phyloP scores from a whole-genome alignment of 2,888 invertebrate genomes.

The Lasioglossum vierecki region DNA sequence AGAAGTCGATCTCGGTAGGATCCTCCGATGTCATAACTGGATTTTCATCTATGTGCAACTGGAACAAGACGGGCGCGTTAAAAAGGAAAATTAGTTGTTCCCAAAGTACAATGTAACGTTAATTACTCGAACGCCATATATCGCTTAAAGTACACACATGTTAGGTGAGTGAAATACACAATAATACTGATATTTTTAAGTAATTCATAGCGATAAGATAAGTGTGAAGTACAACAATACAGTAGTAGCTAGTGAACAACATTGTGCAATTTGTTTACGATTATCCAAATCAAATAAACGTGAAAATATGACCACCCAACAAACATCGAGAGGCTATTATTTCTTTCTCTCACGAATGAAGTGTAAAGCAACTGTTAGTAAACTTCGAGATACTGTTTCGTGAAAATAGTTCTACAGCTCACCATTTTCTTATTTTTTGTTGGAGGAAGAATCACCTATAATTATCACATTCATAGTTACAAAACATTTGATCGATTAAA shows the following conservation, averaged over 20 bases:
- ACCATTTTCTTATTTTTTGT: conserved; percentile 78
- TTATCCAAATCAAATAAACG: conserved; percentile 1
- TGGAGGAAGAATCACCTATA: conserved; percentile 79
- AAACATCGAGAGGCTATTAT: conserved; percentile 24
- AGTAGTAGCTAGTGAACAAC: conserved; percentile 3
- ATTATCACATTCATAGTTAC: conserved; percentile 72
- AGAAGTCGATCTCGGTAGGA: conserved; percentile 95
- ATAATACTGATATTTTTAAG: conserved; percentile 8
- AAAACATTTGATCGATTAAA: conserved; percentile 26
- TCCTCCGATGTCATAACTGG: conserved; percentile 87
- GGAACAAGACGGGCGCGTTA: conserved; percentile 63
- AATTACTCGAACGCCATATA: conserved; percentile 4
- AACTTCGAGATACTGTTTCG: conserved; percentile 45
- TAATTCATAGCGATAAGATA: conserved; percentile 1
- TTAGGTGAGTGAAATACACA: conserved; percentile 34
- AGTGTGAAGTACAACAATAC: conserved; percentile 16
- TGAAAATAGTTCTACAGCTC: conserved; percentile 74
- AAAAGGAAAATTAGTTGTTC: background rate
- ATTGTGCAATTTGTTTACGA: conserved; percentile 12
- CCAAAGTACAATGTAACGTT: background rate
- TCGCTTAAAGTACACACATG: conserved; percentile 21
- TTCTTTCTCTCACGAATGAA: conserved; percentile 28
- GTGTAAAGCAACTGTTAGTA: conserved; percentile 63
- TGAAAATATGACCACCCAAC: conserved; percentile 20
- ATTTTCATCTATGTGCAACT: conserved; percentile 90